These are phyloP conservation scores for Enteromius treurensis DNA, from an alignment of 2,797 vertebrate genomes.

Conservation along the genomic window DNA sequence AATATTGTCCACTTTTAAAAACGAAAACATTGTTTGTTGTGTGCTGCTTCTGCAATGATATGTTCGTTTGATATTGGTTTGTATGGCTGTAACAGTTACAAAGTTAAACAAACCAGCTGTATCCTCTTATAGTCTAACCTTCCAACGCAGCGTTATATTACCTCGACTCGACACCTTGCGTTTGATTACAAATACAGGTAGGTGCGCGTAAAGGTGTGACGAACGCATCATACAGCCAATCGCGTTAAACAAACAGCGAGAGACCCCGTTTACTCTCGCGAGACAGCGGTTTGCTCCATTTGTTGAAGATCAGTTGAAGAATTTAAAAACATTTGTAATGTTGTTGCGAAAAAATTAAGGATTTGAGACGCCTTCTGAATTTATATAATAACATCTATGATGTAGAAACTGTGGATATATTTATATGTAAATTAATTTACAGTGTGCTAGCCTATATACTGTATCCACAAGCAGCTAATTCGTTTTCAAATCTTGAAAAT, in stretches of 20 bases:
- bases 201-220: not conserved
- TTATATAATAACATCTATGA: too few species aligned
- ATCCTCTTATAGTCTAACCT: too few species aligned
- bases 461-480: not conserved
- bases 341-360: not conserved
- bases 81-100: not conserved
- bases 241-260: not conserved
- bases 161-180: not conserved
- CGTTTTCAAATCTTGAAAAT: not conserved
- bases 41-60: not conserved
- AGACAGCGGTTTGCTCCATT: not conserved
- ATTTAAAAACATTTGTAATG: not conserved
- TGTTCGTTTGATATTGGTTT: not conserved
- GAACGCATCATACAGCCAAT: not conserved
- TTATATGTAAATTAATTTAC: not conserved
- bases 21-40: constrained; percentile 1
- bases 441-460: not conserved
- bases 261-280: not conserved
- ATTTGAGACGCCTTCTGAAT: not conserved
- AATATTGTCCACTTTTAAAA: not conserved
- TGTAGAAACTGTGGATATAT: not conserved
- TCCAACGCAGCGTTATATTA: too few species aligned
- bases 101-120: not conserved
- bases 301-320: not conserved
- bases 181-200: not conserved